These are phyloP conservation scores for Lasioglossum marginatum DNA, from an alignment of 2,888 invertebrate species.

Conservation along the genomic window DNA sequence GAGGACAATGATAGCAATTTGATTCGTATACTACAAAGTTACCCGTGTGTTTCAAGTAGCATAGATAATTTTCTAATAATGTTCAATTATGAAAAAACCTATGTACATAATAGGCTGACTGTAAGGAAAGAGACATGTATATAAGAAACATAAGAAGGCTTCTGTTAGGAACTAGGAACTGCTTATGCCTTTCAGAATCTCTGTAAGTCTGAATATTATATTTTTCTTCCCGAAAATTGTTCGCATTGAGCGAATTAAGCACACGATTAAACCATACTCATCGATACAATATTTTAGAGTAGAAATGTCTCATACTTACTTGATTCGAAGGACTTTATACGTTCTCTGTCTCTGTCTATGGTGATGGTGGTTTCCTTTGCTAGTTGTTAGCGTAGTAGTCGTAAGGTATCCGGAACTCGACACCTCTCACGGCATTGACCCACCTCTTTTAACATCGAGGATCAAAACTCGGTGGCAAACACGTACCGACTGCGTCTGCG, in stretches of 20 bases:
- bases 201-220: too few relatives aligned
- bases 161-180: background rate
- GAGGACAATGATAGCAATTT: too few relatives aligned
- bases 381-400: background rate
- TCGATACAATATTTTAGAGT: background rate
- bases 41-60: too few relatives aligned
- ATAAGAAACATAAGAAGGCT: background rate
- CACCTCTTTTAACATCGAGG: constrained; percentile 22
- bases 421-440: constrained; percentile 21
- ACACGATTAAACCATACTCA: too few relatives aligned
- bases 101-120: too few relatives aligned
- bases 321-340: background rate
- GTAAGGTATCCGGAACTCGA: constrained; percentile 21
- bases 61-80: too few relatives aligned
- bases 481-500: constrained; percentile 32
- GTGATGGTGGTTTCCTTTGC: background rate
- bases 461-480: constrained; percentile 20
- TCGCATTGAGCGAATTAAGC: too few relatives aligned
- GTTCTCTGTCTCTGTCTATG: background rate
- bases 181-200: too few relatives aligned
- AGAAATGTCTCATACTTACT: background rate
- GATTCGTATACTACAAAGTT: too few relatives aligned
- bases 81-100: too few relatives aligned
- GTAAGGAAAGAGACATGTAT: too few relatives aligned
- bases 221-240: too few relatives aligned